Evolutionary conservation across 2,797 vertebrate genomes (phyloP), one percentile per base, ranked within the genome.

Genomic region (Chrosomus eos): DNA sequence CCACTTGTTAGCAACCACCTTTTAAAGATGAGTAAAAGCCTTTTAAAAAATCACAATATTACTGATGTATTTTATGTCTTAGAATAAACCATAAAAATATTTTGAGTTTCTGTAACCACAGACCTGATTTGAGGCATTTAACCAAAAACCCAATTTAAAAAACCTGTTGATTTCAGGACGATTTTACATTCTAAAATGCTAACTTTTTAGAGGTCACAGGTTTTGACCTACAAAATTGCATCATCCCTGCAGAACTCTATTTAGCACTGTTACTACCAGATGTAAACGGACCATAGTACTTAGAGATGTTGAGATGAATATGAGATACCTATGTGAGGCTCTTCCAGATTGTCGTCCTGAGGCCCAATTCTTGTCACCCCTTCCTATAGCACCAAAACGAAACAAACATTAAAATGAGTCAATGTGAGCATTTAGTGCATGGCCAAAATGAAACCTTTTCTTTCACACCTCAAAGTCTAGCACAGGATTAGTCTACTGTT

Each of bases 291-390:
- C 23, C 45, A 14, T 9, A 38, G 13, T 38, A 9, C 13, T 38
- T 8, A 55, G 58, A 77, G 13, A 68, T 73, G 21, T n/a, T 31
- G 43, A 31, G 75, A 79, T 40, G 53, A 87, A 83, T 58, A 85
- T 16, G 31, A 53, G 90, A 94, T 96, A 99, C 98, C 97, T 90
- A 98, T 99, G 83, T 98, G 96, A 82, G 97, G 95, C 76, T 98
- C 97, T 89, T 95, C 92, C 70, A 94, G 93, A 58, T 71, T 84
- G 76, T 95, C 94, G 85, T 95, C 94, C 86, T 92, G 95, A 87
- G 96, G 95, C 92, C 97, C 97, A 82, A 99, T 97, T 92, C 92
- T 96, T 85, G 98, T 99, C 86, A 96, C 93, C 89, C 98, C 98
- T 91, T 99, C 97, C 98, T 99, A 89, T 84, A 92, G 60, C 3